Base-by-base conservation (phyloP, 2,888 invertebrate genomes). In the Andrena trimmerana region DNA sequence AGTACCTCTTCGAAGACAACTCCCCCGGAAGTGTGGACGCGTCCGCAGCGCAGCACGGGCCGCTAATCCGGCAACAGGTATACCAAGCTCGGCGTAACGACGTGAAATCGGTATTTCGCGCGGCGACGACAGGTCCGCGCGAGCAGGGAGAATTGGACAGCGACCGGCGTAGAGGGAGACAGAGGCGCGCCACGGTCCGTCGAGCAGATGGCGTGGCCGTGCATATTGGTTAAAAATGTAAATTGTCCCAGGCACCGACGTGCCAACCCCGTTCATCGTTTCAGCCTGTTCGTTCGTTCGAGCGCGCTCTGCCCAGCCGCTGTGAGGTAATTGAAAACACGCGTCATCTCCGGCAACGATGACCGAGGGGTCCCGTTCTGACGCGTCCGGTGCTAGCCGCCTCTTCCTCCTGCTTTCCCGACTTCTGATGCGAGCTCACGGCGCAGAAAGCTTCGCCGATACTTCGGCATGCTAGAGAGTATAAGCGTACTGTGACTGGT, bases 201-300 rank as follows among this genome's bases (percentile, higher is more conserved):
- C 81, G 87, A 85, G 67, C 85, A 78, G 81, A 69, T 78, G 68
- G 36, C 65, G 59, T 29, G 66, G 69, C 63, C 77, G 54, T 31
- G 90, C 91, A 91, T 92, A 92, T 91, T 92, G 90, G 88, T 88
- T 88, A 90, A 91, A 93, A 93, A 92, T 92, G 91, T 90, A 92
- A 93, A 93, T 92, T 91, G 89, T 85, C 86, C 86, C 80, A 10
- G 42, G 27, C 24, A 81, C 84, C 85, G 83, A 84, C 78, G 83
- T 86, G 69, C 70, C 42, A 63, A 68, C 77, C 81, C 81, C 66
- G 82, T 77, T 73, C 75, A 62, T 73, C 67, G 65, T 65, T 65
- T 31, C 50, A 78, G 78, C 79, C 83, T 77, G 74, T 63, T 83
- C 84, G 76, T 69, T 77, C 78, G 78, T 81, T 83, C 72, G 75